phyloP scores from a whole-genome alignment of 2,888 invertebrate species.

The Crossocerus cetratus region DNA sequence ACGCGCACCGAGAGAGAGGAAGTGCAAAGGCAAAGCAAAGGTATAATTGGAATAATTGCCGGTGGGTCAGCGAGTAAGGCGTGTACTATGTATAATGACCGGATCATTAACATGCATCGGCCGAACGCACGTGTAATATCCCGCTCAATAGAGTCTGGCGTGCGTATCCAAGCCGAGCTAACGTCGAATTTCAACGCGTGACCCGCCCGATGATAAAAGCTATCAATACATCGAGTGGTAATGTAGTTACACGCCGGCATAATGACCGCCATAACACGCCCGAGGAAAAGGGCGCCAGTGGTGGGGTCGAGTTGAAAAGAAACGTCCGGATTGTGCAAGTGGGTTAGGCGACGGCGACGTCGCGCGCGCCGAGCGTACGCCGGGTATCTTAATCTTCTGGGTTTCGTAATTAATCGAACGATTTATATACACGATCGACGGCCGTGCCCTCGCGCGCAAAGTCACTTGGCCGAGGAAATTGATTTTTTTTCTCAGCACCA shows the following conservation, averaged over 20 bases:
- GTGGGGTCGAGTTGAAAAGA: slow-evolving; percentile 14
- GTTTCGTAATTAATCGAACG: slow-evolving; percentile 46
- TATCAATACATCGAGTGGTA: slow-evolving; percentile 7
- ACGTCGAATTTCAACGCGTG: slow-evolving; percentile 10
- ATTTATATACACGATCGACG: slow-evolving; percentile 50
- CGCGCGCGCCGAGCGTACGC: slow-evolving; percentile 18
- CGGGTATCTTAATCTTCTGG: slow-evolving; percentile 28
- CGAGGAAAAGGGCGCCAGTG: slow-evolving; percentile 48
- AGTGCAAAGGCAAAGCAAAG: too few relatives aligned
- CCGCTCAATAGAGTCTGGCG: too few relatives aligned
- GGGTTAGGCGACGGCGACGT: slow-evolving; percentile 5
- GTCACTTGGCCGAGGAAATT: slow-evolving; percentile 39
- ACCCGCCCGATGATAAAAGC: slow-evolving; percentile 7
- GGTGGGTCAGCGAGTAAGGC: too few relatives aligned
- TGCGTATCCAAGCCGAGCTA: not conserved
- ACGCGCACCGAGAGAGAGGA: too few relatives aligned
- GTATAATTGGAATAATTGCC: too few relatives aligned
- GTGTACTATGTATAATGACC: too few relatives aligned
- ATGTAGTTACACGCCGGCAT: slow-evolving; percentile 32
- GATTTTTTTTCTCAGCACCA: slow-evolving; percentile 40
- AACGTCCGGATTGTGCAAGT: slow-evolving; percentile 42
- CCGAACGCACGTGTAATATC: too few relatives aligned
- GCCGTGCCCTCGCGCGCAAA: slow-evolving; percentile 28
- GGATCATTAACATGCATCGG: not conserved
- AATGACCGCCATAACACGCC: slow-evolving; percentile 34